Conservation (phyloP, 2,797 vertebrate species). For the Glossophaga mutica region DNA sequence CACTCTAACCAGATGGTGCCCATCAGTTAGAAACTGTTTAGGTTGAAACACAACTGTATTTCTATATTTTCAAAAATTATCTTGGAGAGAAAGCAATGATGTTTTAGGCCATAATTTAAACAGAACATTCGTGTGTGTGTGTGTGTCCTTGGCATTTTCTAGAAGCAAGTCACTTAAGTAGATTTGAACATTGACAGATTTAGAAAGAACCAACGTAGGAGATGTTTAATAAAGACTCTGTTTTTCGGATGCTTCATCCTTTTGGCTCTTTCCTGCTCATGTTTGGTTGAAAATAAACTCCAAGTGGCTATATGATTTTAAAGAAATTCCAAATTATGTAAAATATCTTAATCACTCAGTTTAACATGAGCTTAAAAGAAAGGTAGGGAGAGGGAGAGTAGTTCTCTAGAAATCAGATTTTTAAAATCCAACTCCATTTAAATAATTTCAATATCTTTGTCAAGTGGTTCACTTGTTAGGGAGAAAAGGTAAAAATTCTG, state of each 20-base stretch:
- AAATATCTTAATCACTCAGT: background rate
- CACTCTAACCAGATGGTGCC: background rate
- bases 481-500: background rate
- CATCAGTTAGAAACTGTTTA: background rate
- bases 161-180: conserved; percentile 31
- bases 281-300: conserved; percentile 50
- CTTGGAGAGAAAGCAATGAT: conserved; percentile 10
- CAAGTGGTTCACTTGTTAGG: background rate
- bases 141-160: conserved; percentile 49
- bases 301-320: background rate
- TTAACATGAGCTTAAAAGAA: background rate
- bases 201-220: background rate
- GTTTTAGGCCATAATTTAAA: conserved; percentile 16
- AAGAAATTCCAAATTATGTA: conserved; percentile 25
- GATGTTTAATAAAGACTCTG: conserved; percentile 9
- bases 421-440: background rate
- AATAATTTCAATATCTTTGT: background rate
- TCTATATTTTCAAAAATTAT: conserved; percentile 38
- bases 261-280: background rate
- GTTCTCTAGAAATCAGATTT: background rate
- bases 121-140: background rate
- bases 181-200: conserved; percentile 47
- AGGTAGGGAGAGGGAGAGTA: background rate
- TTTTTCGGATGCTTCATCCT: background rate
- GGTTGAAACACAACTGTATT: background rate